Evolutionary conservation across 2,888 invertebrate species (phyloP), one percentile per base, ranked within the genome.

Genomic region (Dynastes grantii): DNA sequence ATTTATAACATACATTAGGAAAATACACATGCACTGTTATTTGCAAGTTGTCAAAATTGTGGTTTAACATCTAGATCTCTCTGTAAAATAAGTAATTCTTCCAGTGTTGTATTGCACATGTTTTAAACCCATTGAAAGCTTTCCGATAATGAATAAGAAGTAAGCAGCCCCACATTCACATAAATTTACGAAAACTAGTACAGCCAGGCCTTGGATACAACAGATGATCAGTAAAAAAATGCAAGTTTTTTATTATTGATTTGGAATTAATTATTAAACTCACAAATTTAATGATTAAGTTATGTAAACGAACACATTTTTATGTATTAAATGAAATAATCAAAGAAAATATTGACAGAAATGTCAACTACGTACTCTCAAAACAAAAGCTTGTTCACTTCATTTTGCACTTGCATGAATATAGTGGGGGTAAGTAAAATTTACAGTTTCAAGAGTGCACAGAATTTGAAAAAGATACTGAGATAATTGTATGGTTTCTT

Each of bases 281-380:
- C 78, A 78, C 78, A 70, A 76, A 67, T 70, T 73, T 77, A 77
- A 77, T 63, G 76, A 76, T 53, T 64, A 76, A 77, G 55, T 64
- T 68, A 77, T 70, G 22, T 76, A 64, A 77, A 67, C 70, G 76
- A 65, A 77, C 65, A 77, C 64, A 77, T 76, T 76, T 45, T 79
- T 67, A 55, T 58, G 37, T 71, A 58, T 76, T 29, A 67, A 63
- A 79, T 79, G 68, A 65, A 67, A 79, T 16, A 77, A 78, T 76
- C 71, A 78, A 77, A 76, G 65, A 80, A 84, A 84, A 83, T 83
- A 83, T 81, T 84, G 84, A 85, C 84, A 83, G 82, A 83, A 84
- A 84, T 83, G 85, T 84, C 85, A 85, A 83, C 83, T 85, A 85
- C 85, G 83, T 84, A 83, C 84, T 84, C 84, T 84, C 85, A 86